Evolutionary conservation across 2,888 invertebrate genomes (phyloP).

Genomic region (Drosophila stalkeri): DNA sequence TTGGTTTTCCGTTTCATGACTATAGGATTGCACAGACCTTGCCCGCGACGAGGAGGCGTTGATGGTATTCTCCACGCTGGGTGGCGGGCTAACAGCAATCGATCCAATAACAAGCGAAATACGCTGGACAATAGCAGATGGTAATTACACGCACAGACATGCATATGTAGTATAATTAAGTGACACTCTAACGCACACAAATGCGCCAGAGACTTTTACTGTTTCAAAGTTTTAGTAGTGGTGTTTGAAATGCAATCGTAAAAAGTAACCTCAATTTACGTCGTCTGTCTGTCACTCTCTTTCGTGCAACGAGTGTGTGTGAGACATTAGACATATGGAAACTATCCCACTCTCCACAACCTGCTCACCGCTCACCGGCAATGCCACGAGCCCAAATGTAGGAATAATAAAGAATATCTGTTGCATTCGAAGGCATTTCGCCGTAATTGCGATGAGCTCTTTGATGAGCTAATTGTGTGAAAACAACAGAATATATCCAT

Average conservation of each 20-base stretch:
- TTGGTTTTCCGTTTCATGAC: constrained; percentile 29
- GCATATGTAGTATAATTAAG: constrained; percentile 12
- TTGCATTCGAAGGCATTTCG: constrained; percentile 55
- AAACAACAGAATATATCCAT: constrained; percentile 14
- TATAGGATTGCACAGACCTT: constrained; percentile 87
- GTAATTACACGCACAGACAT: constrained; percentile 85
- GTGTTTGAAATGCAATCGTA: constrained; percentile 39
- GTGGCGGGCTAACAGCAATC: constrained; percentile 96
- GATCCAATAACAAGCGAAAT: constrained; percentile 93
- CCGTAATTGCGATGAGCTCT: constrained; percentile 38
- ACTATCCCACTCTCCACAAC: constrained; percentile 14
- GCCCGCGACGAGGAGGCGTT: constrained; percentile 90
- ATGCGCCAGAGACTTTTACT: constrained; percentile 11
- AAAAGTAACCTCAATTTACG: constrained; percentile 51
- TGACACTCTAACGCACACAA: constrained; percentile 4
- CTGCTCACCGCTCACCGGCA: constrained; percentile 9
- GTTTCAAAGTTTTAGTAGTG: constrained; percentile 18
- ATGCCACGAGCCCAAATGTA: constrained; percentile 20
- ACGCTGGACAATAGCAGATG: constrained; percentile 96
- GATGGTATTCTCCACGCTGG: constrained; percentile 95
- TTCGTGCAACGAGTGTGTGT: constrained; percentile 15
- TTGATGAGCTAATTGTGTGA: constrained; percentile 53
- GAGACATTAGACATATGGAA: constrained; percentile 58
- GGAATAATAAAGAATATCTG: constrained; percentile 35
- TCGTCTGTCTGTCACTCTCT: constrained; percentile 33